Conservation (phyloP, 2,888 invertebrate species). For the Steinernema carpocapsae region DNA sequence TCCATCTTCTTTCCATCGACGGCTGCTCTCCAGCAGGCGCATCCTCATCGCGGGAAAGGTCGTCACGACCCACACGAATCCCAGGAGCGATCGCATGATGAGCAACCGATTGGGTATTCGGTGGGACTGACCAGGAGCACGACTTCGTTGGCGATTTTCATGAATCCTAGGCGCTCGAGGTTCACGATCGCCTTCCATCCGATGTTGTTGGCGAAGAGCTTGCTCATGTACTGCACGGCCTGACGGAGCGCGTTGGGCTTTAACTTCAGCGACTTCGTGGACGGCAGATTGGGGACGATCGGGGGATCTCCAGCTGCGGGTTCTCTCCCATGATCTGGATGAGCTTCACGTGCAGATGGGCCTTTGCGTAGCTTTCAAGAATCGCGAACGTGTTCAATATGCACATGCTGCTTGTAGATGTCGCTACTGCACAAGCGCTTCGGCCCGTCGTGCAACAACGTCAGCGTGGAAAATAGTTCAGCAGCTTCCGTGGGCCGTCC, state of each 20-base stretch:
- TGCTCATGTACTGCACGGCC: constrained; percentile 82
- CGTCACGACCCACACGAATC: constrained; percentile 10
- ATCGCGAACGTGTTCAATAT: constrained; percentile 89
- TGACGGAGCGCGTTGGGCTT: constrained; percentile 83
- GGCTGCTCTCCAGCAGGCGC: not conserved
- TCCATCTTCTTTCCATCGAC: not conserved
- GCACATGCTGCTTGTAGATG: constrained; percentile 86
- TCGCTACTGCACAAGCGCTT: constrained; percentile 80
- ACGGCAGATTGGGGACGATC: not conserved
- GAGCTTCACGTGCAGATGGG: constrained; percentile 83
- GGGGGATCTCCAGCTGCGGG: constrained; percentile 2
- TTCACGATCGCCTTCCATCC: constrained; percentile 51
- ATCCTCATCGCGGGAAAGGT: not conserved
- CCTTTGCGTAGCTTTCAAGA: constrained; percentile 84
- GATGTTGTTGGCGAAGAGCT: constrained; percentile 78
- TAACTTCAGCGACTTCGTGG: constrained; percentile 72
- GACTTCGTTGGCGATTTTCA: not conserved
- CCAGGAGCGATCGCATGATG: not conserved
- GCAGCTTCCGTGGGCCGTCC: constrained; percentile 89
- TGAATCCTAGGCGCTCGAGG: not conserved
- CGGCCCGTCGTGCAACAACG: constrained; percentile 82
- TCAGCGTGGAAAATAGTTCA: constrained; percentile 88
- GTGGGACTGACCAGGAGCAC: not conserved
- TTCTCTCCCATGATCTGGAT: constrained; percentile 75
- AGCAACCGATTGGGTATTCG: not conserved